These are phyloP conservation scores for Melanophora roralis DNA, from an alignment of 2,888 invertebrate genomes.

Conservation along the genomic window DNA sequence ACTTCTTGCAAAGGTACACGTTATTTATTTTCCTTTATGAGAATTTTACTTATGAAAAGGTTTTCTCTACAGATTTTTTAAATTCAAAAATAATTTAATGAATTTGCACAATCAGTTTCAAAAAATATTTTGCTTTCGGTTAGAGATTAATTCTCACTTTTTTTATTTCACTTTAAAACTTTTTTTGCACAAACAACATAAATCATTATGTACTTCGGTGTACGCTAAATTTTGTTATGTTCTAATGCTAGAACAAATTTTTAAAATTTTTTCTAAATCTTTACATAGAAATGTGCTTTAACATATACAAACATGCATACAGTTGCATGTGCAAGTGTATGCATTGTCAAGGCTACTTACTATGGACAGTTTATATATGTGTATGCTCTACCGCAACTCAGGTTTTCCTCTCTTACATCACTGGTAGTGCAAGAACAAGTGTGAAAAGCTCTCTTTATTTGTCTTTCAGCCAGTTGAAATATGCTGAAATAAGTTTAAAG, in stretches of 20 bases:
- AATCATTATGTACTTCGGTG: not conserved
- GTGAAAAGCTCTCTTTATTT: too few species aligned
- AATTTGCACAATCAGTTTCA: too few species aligned
- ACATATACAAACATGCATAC: too few species aligned
- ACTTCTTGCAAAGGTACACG: too few species aligned
- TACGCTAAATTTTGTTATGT: not conserved
- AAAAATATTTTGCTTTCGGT: too few species aligned
- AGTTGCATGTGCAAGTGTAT: not conserved
- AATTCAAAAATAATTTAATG: too few species aligned
- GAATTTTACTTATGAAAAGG: too few species aligned
- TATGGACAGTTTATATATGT: not conserved
- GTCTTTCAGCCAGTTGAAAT: too few species aligned
- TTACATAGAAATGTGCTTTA: not conserved
- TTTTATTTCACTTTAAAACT: not conserved
- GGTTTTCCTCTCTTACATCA: not conserved
- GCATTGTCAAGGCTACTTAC: not conserved
- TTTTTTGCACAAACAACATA: not conserved
- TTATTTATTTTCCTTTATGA: too few species aligned
- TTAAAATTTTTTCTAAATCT: not conserved
- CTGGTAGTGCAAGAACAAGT: too few species aligned
- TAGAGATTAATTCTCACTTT: too few species aligned
- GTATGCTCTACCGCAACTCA: not conserved
- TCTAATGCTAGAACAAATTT: not conserved
- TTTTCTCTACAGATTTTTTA: too few species aligned
- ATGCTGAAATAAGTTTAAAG: constrained; percentile 40